phyloP scores from a whole-genome alignment of 2,113 vertebrate genomes.

The Calyptommatus sinebrachiatus region DNA sequence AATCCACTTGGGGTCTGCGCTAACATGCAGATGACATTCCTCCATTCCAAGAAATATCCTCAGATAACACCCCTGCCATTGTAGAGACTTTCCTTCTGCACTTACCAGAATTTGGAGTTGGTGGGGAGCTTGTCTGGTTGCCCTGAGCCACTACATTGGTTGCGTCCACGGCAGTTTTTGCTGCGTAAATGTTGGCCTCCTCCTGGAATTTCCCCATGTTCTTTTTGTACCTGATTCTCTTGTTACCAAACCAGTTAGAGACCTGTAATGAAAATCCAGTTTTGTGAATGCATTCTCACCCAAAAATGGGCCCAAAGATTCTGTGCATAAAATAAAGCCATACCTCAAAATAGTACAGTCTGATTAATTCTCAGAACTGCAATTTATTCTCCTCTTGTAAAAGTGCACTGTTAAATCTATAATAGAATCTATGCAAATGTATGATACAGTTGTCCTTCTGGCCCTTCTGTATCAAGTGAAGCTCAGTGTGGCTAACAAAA shows the following conservation, averaged over 20 bases:
- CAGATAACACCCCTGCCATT: too few species aligned
- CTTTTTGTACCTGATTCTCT: constrained; percentile 91
- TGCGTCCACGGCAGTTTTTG: constrained; percentile 81
- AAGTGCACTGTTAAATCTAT: neutral
- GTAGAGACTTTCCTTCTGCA: neutral
- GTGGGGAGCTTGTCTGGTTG: constrained; percentile 82
- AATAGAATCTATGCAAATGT: too few species aligned
- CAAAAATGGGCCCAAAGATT: neutral
- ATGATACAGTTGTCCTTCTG: too few species aligned
- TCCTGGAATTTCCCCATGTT: constrained; percentile 91
- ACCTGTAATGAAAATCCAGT: constrained; percentile 67
- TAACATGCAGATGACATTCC: too few species aligned
- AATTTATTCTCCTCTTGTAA: neutral
- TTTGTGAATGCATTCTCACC: neutral
- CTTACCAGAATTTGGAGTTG: constrained; percentile 83
- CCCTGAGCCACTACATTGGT: constrained; percentile 79
- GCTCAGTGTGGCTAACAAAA: too few species aligned
- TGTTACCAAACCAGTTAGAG: constrained; percentile 93
- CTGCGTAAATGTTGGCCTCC: constrained; percentile 86
- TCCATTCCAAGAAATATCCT: too few species aligned
- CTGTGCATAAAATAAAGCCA: neutral
- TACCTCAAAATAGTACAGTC: neutral
- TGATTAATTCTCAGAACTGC: neutral
- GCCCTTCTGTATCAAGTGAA: too few species aligned
- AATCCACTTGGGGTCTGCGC: too few species aligned